Base-by-base conservation (phyloP, 2,797 vertebrate genomes). In the Tokudaia muenninki region DNA sequence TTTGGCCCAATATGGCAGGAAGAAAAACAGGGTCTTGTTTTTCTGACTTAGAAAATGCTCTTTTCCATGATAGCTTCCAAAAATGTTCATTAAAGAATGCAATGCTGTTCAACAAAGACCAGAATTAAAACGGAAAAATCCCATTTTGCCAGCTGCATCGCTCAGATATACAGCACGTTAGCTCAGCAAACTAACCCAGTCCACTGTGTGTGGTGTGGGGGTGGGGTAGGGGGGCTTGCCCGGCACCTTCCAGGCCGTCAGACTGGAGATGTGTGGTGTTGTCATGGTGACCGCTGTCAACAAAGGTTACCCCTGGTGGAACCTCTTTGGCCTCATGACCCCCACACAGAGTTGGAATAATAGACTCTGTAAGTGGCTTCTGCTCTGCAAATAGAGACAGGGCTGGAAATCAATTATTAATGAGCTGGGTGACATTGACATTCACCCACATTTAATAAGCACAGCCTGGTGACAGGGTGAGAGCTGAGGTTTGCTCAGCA, bases 1-100 rank as follows among this genome's bases (percentile, higher is more conserved):
- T 99, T 99, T 99, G 99, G 98, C 99, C 98, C 98, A 98, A 99
- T 98, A 99, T 99, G 98, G 99, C 98, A 99, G 98, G 99, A 99
- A 52, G 41, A 59, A 86, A 94, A 79, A 70, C 12, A 97, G 97
- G 98, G 98, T 99, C 99, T 99, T 99, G 98, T 98, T 92, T 97
- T 94, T 97, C 89, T 99, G 93, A 98, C 98, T 98, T 97, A 96
- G 97, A 98, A 98, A 98, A 97, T 98, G 96, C 98, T 98, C 99
- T 99, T 99, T 99, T 99, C 99, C 98, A 98, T 98, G 98, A 98
- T 98, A 98, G 98, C 97, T 98, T 98, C 97, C 97, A 97, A 98
- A 98, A 98, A 91, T 16, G 91, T 98, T 98, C 94, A 13, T 97
- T 98, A 97, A 98, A 97, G 97, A 97, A 95, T 67, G 44, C 41